Evolutionary conservation across 2,888 invertebrate species (phyloP), one percentile per base, ranked within the genome.

Genomic region (Choreutis nemorana): DNA sequence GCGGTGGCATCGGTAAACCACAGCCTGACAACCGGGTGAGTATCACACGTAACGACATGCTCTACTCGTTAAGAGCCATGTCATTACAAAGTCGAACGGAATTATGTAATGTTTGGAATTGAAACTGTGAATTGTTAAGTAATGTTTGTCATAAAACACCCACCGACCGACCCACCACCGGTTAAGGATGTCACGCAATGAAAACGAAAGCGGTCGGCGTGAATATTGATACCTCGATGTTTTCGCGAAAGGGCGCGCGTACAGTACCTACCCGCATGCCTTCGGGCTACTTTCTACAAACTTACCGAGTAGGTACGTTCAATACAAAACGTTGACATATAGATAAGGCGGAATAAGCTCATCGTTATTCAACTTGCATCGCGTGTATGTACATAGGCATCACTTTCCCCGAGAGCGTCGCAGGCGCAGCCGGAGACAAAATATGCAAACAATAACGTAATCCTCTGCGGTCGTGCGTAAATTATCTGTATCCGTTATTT

Each of bases 21-120:
- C 93, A 94, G 58, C 94, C 94, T 2, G 94, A 94, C 63, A 93
- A 94, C 71, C 83, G 90, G 49, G 84, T 81, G 55, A 57, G 61
- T 36, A 26, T 18, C 21, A 4, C 16, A 7, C 6, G 12, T 7
- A 9, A 9, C 18, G 4, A 6, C 18, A 16, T 10, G 5, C 21
- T n/a, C n/a, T n/a, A n/a, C n/a, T n/a, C n/a, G n/a, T n/a, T n/a
- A n/a, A n/a, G n/a, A 18, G 8, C 8, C 8, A 18, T 18, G 18
- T 18, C 18, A 23, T 23, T 23, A 10, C 55, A 62, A 60, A 45
- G 43, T 50, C 50, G 57, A 48, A 48, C 42, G 38, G 42, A 30
- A 39, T 66, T 58, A 62, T 51, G 59, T 52, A 68, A 70, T 42
- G n/a, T n/a, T n/a, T n/a, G 38, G 47, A 50, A 46, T 48, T 45